Evolutionary conservation across 2,113 vertebrate species (phyloP).

Genomic region (Toxotes jaculatrix): DNA sequence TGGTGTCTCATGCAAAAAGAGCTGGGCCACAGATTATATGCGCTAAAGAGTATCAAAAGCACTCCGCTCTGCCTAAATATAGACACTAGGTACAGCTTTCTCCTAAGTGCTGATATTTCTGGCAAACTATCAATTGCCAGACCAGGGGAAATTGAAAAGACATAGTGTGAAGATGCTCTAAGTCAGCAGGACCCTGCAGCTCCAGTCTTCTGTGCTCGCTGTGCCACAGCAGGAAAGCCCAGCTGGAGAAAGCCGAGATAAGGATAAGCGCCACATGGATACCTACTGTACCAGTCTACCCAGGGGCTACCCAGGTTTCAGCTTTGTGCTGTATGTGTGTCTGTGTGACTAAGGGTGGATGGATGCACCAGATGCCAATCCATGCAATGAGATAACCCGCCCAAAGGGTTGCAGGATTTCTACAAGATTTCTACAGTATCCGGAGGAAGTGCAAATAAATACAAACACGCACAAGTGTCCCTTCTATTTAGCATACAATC

Average conservation of each 20-base stretch:
- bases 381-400: conserved; percentile 32
- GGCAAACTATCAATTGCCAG: not conserved
- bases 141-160: conserved; percentile 4
- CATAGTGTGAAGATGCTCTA: conserved; percentile 10
- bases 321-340: conserved; percentile 22
- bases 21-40: not conserved
- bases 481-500: conserved; percentile 47
- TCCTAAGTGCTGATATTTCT: not conserved
- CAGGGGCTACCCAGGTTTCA: conserved; percentile 16
- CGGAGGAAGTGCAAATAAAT: conserved; percentile 31
- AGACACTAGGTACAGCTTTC: conserved; percentile 5
- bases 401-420: conserved; percentile 46
- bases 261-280: conserved; percentile 23
- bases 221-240: conserved; percentile 41
- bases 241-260: conserved; percentile 28
- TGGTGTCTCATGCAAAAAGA: not conserved
- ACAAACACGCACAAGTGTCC: conserved; percentile 51
- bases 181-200: conserved; percentile 19
- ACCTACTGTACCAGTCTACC: conserved; percentile 16
- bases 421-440: not conserved
- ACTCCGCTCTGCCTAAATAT: not conserved
- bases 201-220: conserved; percentile 8
- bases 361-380: conserved; percentile 43
- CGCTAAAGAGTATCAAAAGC: conserved; percentile 3
- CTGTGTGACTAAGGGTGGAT: conserved; percentile 12